Base-by-base conservation (phyloP, 2,113 vertebrate genomes). In the Circaetus gallicus region DNA sequence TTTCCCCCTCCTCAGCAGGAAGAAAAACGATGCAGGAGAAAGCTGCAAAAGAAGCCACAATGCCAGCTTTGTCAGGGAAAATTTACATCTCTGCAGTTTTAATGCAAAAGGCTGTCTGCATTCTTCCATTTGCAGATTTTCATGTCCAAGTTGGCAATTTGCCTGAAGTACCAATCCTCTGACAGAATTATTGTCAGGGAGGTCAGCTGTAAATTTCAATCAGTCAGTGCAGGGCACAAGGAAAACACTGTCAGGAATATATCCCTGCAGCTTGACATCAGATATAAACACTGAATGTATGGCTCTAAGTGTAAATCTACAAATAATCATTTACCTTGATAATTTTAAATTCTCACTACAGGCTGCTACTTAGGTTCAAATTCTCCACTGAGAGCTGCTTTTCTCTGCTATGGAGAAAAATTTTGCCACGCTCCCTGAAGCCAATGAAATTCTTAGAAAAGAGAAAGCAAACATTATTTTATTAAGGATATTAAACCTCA, bases 151-250 rank as follows among this genome's bases (percentile, higher is more conserved):
- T 32, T 96, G 74, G 70, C 50, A 95, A 90, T 69, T 78, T 89
- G 77, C 88, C 92, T 61, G 71, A 87, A 95, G 92, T 77, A 91
- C 42, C 22, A 13, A 77, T 74, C 84, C 79, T 69, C 58, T 90
- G 89, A 88, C 89, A 95, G 79, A 96, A 94, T 95, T 95, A 86
- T 84, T 89, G 92, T 87, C 88, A 80, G 29, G 42, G 77, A 94
- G 65, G 86, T 92, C 59, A 82, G 90, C 95, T 86, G 90, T 88
- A 97, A 97, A 97, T 95, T 92, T 95, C 66, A 81, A 73, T 95
- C 93, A 88, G 80, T 95, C 71, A 81, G 32, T 79, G 9, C 26
- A 95, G 66, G 83, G 69, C 66, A 93, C 71, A 89, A 85, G 80
- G 53, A 97, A 97, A 96, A 95, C 26, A 63, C 2, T 93, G 56